Conservation (phyloP, 2,797 vertebrate species). For the Dryobates pubescens region DNA sequence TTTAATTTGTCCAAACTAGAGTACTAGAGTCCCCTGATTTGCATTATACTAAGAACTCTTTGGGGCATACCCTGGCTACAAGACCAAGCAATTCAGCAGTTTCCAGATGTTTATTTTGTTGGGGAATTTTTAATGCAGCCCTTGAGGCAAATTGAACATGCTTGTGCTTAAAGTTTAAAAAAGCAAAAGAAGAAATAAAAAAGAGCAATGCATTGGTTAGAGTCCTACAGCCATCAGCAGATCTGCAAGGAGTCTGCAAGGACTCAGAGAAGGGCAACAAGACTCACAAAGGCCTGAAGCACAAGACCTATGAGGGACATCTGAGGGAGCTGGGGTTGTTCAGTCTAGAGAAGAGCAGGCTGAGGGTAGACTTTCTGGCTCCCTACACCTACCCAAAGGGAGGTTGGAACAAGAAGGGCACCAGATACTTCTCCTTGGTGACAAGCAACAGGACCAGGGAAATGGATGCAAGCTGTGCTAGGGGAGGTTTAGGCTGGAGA, state of each 20-base stretch:
- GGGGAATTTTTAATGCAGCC: background rate
- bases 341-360: too few species aligned
- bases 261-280: too few species aligned
- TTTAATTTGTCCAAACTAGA: background rate
- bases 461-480: too few species aligned
- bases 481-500: too few species aligned
- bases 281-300: too few species aligned
- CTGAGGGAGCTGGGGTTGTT: too few species aligned
- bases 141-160: background rate
- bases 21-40: background rate
- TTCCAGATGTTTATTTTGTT: background rate
- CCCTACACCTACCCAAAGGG: too few species aligned
- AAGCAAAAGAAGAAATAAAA: background rate
- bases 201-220: fast-evolving
- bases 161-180: background rate
- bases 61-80: background rate
- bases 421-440: too few species aligned
- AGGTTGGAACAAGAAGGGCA: too few species aligned
- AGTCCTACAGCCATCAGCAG: fast-evolving
- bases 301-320: too few species aligned
- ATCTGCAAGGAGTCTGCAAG: background rate
- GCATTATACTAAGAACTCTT: background rate
- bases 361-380: too few species aligned
- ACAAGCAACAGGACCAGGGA: too few species aligned
- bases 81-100: background rate